Percentiles rank a stretch among this genome's conserved stretches.
phyloP scores from a whole-genome alignment of 1,140 invertebrate species.

The Neodiprion fabricii region DNA sequence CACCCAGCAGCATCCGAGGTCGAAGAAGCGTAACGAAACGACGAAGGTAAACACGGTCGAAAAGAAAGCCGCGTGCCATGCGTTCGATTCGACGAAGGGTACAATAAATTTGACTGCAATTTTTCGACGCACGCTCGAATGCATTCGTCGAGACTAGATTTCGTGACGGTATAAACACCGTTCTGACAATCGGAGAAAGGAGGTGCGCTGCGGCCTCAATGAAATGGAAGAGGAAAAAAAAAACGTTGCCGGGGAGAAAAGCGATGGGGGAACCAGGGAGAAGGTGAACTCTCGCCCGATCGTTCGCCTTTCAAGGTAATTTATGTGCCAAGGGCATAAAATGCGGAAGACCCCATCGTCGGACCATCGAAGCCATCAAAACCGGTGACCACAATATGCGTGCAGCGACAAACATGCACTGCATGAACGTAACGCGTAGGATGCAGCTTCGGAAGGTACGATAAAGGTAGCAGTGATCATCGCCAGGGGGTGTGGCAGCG shows the following conservation, averaged over 20 bases:
- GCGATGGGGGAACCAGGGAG: neutral
- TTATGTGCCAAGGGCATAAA: conserved; percentile 51
- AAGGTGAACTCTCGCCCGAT: conserved; percentile 26
- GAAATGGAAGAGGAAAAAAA: conserved; percentile 24
- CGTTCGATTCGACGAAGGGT: neutral
- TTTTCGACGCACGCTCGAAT: neutral
- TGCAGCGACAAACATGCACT: neutral
- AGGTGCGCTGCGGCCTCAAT: conserved; percentile 36
- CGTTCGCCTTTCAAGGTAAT: conserved; percentile 45
- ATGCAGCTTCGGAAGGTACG: neutral
- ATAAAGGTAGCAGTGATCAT: neutral
- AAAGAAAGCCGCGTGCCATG: neutral
- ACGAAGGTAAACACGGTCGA: neutral
- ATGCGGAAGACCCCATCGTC: neutral
- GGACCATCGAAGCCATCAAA: neutral
- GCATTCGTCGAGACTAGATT: neutral
- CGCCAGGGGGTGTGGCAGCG: neutral
- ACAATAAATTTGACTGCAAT: neutral
- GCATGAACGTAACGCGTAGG: neutral
- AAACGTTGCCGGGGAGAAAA: conserved; percentile 20
- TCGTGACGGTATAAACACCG: neutral
- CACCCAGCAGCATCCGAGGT: too few species aligned
- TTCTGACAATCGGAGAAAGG: conserved; percentile 25
- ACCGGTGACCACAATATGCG: neutral
- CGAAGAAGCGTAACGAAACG: neutral